Conservation (phyloP, 2,113 vertebrate genomes). For the Camelus dromedarius region DNA sequence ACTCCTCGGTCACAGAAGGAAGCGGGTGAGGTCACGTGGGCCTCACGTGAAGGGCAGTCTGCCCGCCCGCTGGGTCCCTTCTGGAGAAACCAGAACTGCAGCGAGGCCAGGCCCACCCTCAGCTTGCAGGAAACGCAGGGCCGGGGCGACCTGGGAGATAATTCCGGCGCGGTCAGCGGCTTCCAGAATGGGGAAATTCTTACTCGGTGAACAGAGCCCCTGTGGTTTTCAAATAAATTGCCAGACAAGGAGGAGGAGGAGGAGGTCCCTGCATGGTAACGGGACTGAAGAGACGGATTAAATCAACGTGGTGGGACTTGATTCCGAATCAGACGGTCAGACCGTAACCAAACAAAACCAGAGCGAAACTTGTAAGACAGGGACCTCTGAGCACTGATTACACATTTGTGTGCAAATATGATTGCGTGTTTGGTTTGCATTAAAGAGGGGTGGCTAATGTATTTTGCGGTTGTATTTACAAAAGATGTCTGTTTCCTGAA, state of each 20-base stretch:
- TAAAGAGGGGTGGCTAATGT: neutral
- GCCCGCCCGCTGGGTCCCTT: rapidly evolving
- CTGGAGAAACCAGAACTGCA: neutral
- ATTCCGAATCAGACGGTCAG: neutral
- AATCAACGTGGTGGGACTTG: neutral
- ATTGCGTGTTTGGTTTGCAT: neutral
- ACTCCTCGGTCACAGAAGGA: neutral
- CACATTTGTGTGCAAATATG: neutral
- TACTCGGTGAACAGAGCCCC: neutral
- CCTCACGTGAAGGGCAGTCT: rapidly evolving
- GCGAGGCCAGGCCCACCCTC: neutral
- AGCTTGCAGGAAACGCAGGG: neutral
- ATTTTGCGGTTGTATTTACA: neutral
- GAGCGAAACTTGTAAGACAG: neutral
- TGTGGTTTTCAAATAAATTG: neutral
- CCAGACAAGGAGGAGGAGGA: neutral
- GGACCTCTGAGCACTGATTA: neutral
- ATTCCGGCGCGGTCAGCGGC: neutral
- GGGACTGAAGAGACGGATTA: neutral
- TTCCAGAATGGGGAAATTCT: neutral
- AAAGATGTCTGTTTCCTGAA: neutral
- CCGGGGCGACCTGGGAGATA: neutral
- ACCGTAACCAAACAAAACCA: neutral
- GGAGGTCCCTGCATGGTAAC: neutral
- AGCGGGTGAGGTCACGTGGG: neutral